Base-by-base conservation (phyloP, 2,888 invertebrate genomes). In the Bugulina stolonifera region DNA sequence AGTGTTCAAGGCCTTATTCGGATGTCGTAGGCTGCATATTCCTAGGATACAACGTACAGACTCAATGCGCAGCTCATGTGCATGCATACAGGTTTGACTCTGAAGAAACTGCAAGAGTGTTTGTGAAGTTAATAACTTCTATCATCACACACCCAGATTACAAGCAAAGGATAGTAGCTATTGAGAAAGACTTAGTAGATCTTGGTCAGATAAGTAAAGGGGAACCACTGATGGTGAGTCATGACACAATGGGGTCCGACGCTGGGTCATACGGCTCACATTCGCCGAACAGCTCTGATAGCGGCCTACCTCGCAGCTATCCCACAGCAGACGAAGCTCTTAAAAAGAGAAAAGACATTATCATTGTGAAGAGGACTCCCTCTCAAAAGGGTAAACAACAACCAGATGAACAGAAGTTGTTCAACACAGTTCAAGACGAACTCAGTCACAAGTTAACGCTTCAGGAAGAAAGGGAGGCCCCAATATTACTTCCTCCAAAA, bases 21-120 rank as follows among this genome's bases (percentile, higher is more conserved):
- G 97, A 98, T 81, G 90, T 96, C 57, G 95, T 97, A 64, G 93
- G 94, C 0, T 93, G 93, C 78, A 94, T 97, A 73, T 88, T 96
- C 76, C 87, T 97, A 69, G 89, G 97, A 0, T 94, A 93, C 83
- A 97, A 97, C 86, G 95, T 96, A 0, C 90, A 93, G 73, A 95
- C 95, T 10, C 91, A 93, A 77, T 93, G 94, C 82, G 95, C 95
- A 0, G 90, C 97, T 34, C 96, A 97, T 82, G 94, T 95, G 1
- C 97, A 98, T 83, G 95, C 94, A 72, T 97, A 89, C 82, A 89
- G 94, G 86, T 95, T 93, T 84, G 97, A 97, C 84, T 93, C 94
- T 14, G 90, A 93, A 76, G 92, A 93, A 81, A 97, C 96, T 27
- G 96, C 97, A 0, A 89, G 91, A 75, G 89, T 93, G 81, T 88